Evolutionary conservation across 2,113 vertebrate genomes (phyloP).

Genomic region (Dendropsophus ebraccatus): DNA sequence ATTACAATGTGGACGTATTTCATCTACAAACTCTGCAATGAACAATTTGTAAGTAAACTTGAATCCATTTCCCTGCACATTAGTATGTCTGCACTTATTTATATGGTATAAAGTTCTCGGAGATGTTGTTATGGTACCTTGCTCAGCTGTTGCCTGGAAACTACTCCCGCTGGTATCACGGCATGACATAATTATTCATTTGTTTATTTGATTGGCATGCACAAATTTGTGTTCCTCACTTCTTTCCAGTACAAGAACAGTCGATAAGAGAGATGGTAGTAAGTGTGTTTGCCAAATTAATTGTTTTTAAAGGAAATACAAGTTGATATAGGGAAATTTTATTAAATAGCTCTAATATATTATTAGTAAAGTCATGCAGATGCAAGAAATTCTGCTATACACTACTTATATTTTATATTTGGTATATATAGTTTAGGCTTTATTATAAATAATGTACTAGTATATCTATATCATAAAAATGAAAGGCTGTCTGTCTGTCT

Average conservation of each 20-base stretch:
- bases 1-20: not conserved
- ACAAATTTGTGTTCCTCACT: not conserved
- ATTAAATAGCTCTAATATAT: not conserved
- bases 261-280: not conserved
- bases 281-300: not conserved
- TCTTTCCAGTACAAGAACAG: not conserved
- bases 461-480: too few relatives aligned
- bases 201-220: constrained; percentile 35
- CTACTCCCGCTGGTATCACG: constrained; percentile 36
- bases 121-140: constrained; percentile 25
- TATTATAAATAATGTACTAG: too few relatives aligned
- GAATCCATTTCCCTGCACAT: not conserved
- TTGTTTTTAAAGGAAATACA: not conserved
- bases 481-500: too few relatives aligned
- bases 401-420: too few relatives aligned
- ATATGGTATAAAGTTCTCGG: constrained; percentile 11
- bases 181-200: constrained; percentile 44
- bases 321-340: not conserved
- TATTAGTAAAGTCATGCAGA: not conserved
- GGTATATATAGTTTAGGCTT: too few relatives aligned
- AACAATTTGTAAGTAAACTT: not conserved
- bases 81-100: not conserved
- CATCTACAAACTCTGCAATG: too few relatives aligned
- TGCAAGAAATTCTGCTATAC: not conserved
- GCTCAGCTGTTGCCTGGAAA: constrained; percentile 39